Evolutionary conservation across 2,888 invertebrate species (phyloP).

Genomic region (Aricia artaxerxes): DNA sequence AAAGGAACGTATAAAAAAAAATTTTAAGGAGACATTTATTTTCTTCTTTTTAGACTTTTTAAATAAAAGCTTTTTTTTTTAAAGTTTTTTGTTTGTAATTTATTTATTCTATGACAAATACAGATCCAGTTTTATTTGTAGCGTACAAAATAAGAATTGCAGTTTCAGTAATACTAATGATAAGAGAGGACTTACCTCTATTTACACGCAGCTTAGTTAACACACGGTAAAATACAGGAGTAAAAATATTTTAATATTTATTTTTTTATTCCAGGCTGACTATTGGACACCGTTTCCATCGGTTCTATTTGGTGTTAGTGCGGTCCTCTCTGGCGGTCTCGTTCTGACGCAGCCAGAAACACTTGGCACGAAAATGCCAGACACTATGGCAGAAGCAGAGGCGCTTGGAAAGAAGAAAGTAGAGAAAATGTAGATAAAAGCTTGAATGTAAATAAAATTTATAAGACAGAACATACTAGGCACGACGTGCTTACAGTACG

Average conservation of each 20-base stretch:
- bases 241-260: not conserved
- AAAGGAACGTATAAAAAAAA: no score
- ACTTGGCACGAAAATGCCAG: conserved; percentile 77
- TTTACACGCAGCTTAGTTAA: not conserved
- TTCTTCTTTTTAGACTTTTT: no score
- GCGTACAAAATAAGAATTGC: not conserved
- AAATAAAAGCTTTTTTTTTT: no score
- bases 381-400: conserved; percentile 80
- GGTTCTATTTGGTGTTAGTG: conserved; percentile 76
- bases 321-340: conserved; percentile 71
- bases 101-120: no score
- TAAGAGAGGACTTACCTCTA: not conserved
- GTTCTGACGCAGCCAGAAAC: conserved; percentile 82
- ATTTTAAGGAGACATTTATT: no score
- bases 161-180: not conserved
- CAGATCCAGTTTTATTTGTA: no score
- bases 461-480: not conserved
- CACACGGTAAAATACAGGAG: no score
- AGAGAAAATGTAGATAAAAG: not conserved
- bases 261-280: conserved; percentile 47
- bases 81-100: no score
- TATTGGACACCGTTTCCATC: conserved; percentile 48
- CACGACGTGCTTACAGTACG: not conserved
- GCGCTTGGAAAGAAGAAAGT: conserved; percentile 44
- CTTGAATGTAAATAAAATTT: not conserved